Percentiles rank a stretch among this genome's conserved stretches.
Evolutionary conservation across 2,888 invertebrate genomes (phyloP).

Genomic region (Aradus depressus): DNA sequence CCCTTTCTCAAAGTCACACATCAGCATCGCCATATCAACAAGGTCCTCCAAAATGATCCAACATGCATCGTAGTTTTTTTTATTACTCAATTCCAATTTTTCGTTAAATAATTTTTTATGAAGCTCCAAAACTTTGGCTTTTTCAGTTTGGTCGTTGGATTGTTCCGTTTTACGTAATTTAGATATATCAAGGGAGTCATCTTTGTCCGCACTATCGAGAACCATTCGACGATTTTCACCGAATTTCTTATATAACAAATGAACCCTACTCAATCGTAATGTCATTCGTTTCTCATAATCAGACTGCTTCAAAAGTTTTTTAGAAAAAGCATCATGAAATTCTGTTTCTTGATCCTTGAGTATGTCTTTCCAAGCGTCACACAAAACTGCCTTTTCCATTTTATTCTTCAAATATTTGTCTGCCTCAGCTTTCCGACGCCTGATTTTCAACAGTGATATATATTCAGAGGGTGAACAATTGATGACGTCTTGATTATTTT

Average conservation of each 20-base stretch:
- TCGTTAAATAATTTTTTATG: constrained; percentile 45
- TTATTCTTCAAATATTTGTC: constrained; percentile 42
- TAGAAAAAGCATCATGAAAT: constrained; percentile 43
- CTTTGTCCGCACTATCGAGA: constrained; percentile 38
- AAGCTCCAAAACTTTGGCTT: constrained; percentile 36
- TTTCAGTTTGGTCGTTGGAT: constrained; percentile 32
- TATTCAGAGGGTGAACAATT: constrained; percentile 38
- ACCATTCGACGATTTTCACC: constrained; percentile 42
- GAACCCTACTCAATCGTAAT: constrained; percentile 49
- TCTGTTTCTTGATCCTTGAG: constrained; percentile 43
- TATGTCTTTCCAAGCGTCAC: constrained; percentile 44
- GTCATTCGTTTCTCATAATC: constrained; percentile 55
- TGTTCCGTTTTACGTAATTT: constrained; percentile 38
- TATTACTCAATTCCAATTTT: constrained; percentile 42
- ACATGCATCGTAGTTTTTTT: constrained; percentile 43
- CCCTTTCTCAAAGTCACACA: constrained; percentile 41
- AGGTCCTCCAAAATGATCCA: constrained; percentile 44
- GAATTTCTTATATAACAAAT: constrained; percentile 46
- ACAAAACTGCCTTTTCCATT: constrained; percentile 42
- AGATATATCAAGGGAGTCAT: not conserved
- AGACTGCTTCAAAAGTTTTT: constrained; percentile 49
- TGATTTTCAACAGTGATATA: constrained; percentile 42
- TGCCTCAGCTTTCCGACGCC: constrained; percentile 38
- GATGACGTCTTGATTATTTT: no score
- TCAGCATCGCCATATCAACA: constrained; percentile 44